Evolutionary conservation across 1,140 invertebrate species (phyloP), one percentile per base, ranked within the genome.

Genomic region (Aphelenchoides fujianensis): DNA sequence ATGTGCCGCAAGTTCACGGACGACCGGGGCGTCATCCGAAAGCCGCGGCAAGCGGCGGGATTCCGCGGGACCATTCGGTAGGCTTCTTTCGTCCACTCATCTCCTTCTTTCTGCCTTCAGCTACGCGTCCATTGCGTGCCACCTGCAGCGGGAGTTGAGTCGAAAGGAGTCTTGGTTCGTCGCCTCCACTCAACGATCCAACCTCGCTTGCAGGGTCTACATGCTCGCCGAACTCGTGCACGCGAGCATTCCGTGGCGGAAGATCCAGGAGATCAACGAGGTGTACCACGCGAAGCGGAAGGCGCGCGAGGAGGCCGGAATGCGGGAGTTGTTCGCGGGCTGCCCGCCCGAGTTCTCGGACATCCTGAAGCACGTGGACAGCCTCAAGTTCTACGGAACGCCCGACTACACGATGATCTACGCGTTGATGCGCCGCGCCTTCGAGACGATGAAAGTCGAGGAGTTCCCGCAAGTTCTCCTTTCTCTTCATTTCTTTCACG

Each of bases 1-100:
- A 82, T 81, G 80, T 72, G 70, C 53, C 77, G 79, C 28, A 80
- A 81, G 55, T 81, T 81, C 67, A 79, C 78, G 7, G 70, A 83
- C 54, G 81, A 81, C 0, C 70, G 80, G 31, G 57, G 77, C 19
- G 64, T 55, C 0, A 79, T 79, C 54, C 61, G 68, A 34, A 79
- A 76, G 68, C 77, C 77, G 1, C 32, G 77, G 1, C 23, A 54
- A 12, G 71, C 61, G n/a, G n/a, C n/a, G n/a, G n/a, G n/a, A n/a
- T n/a, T n/a, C n/a, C n/a, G n/a, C n/a, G n/a, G n/a, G n/a, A n/a
- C n/a, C n/a, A n/a, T n/a, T n/a, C n/a, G n/a, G n/a, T n/a, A n/a
- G n/a, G n/a, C n/a, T n/a, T n/a, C n/a, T n/a, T n/a, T n/a, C n/a
- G n/a, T n/a, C n/a, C n/a, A n/a, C n/a, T n/a, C n/a, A n/a, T n/a